Percentiles rank a stretch among this genome's conserved stretches.
Evolutionary conservation across 2,888 invertebrate genomes (phyloP).

Genomic region (Sisyra nigra): DNA sequence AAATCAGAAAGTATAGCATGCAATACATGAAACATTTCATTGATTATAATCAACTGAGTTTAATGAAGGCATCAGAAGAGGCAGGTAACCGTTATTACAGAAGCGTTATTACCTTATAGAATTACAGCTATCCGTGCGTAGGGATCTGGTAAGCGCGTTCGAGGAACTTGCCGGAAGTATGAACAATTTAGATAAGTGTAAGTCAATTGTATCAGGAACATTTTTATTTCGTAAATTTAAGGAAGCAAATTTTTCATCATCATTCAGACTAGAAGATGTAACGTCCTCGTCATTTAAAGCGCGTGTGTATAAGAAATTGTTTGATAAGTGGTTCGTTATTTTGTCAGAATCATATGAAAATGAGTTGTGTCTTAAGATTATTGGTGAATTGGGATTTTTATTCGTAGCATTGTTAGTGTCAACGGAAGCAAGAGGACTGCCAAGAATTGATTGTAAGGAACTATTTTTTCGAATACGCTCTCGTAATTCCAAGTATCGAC

Average conservation of each 20-base stretch:
- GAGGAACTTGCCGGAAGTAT: background rate
- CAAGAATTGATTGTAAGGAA: slow-evolving; percentile 60
- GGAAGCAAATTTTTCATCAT: slow-evolving; percentile 4
- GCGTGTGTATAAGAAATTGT: background rate
- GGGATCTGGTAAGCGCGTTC: slow-evolving; percentile 5
- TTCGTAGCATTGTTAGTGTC: background rate
- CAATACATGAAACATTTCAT: slow-evolving; percentile 1
- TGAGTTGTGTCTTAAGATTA: too few species aligned
- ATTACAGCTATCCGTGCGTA: slow-evolving; percentile 7
- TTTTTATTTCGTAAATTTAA: slow-evolving; percentile 1
- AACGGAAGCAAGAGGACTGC: slow-evolving; percentile 20
- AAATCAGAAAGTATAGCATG: slow-evolving; percentile 1
- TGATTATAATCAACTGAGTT: too few species aligned
- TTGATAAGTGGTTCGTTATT: background rate
- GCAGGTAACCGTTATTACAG: slow-evolving; percentile 2
- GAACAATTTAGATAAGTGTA: background rate
- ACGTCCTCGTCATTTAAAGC: background rate
- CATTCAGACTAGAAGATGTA: slow-evolving; percentile 4
- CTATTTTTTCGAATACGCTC: slow-evolving; percentile 70
- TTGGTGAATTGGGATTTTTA: background rate
- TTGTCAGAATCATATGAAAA: background rate
- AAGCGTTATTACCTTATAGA: slow-evolving; percentile 4
- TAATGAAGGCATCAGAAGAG: background rate
- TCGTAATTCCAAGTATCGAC: slow-evolving; percentile 73
- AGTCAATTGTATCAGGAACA: background rate